Evolutionary conservation across 2,113 vertebrate genomes (phyloP), one percentile per base, ranked within the genome.

Genomic region (Lanius collurio): DNA sequence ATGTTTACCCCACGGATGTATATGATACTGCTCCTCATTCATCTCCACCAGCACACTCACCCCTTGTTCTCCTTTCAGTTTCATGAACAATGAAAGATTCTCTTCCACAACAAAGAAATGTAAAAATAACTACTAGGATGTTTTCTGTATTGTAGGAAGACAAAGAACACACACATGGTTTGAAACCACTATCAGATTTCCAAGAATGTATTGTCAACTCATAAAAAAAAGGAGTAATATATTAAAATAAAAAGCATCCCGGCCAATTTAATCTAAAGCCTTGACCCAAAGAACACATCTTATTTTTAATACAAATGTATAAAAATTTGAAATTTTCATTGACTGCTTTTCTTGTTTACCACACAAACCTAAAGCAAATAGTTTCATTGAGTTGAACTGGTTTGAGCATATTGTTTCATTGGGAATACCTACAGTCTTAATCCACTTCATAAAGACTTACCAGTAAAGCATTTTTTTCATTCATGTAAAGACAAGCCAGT

Each of bases 61-160:
- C 18, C 76, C 0, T 85, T 95, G 92, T 96, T 95, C 57, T 64
- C 37, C 75, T n/a, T 83, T 77, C 41, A 44, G 33, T 50, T 74
- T 64, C 50, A 62, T 5, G 23, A 97, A 95, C 88, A 97, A 92
- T 83, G 50, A 8, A 89, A 86, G 69, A 95, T 90, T 96, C 65
- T 95, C 41, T 80, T 56, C n/a, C 20, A 80, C 64, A 86, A 93
- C 93, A 91, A 95, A 93, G 77, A 63, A 94, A 76, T 1, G 1
- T 21, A 62, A 94, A 91, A 90, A 89, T 50, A 88, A 78, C 59
- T 49, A 86, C 68, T 63, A 56, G 24, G 64, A 81, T 86, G 49
- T 89, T 92, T 88, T 91, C 73, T 75, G 3, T 81, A 62, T 63
- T 27, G 7, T 14, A 10, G 10, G 17, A 85, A 84, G 46, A 93